Percentiles rank a stretch among this genome's conserved stretches.
phyloP scores from a whole-genome alignment of 2,888 invertebrate genomes.

The Spialia ferax region DNA sequence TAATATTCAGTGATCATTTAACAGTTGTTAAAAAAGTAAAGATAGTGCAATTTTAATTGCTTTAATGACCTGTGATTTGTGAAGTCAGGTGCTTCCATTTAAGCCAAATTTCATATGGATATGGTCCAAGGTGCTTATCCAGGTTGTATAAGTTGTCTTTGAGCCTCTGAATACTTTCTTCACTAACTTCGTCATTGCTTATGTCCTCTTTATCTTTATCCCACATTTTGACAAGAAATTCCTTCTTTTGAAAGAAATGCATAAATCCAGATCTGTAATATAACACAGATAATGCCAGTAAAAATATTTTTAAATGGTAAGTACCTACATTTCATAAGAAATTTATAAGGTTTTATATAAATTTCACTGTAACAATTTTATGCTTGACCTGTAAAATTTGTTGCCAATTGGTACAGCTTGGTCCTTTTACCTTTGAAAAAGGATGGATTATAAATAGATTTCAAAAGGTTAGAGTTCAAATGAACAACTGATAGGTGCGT shows the following conservation, averaged over 20 bases:
- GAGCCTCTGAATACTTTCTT: conserved; percentile 89
- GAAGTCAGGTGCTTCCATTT: conserved; percentile 94
- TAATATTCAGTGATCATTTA: too few relatives aligned
- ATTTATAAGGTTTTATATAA: neutral
- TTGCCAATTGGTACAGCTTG: neutral
- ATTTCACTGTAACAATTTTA: neutral
- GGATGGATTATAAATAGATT: neutral
- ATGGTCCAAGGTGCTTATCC: conserved; percentile 94
- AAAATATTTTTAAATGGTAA: too few relatives aligned
- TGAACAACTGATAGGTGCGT: neutral
- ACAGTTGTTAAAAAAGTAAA: too few relatives aligned
- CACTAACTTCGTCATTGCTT: conserved; percentile 87
- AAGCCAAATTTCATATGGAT: conserved; percentile 95
- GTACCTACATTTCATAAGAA: neutral
- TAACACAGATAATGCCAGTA: neutral
- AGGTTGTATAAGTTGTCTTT: conserved; percentile 90
- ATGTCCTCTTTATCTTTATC: conserved; percentile 92
- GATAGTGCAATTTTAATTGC: neutral
- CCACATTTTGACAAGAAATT: conserved; percentile 96
- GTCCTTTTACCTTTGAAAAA: neutral
- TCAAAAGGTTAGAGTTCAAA: neutral
- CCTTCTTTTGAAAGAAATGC: conserved; percentile 93
- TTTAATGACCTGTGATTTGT: conserved; percentile 87
- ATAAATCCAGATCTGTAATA: conserved; percentile 92
- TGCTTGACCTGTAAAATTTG: neutral